phyloP scores from a whole-genome alignment of 1,140 invertebrate species.

The Drosophila ambigua region DNA sequence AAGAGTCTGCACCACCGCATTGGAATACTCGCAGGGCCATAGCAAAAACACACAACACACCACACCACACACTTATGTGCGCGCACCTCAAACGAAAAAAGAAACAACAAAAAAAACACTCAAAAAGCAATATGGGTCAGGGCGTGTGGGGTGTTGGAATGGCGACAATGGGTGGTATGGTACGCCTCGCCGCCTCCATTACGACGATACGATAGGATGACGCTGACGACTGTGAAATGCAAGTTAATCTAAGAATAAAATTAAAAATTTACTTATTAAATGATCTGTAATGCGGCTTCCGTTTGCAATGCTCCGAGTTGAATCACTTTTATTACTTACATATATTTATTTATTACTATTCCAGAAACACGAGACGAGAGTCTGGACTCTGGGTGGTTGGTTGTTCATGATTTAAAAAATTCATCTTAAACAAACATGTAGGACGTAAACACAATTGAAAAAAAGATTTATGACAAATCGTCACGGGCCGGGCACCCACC shows the following conservation, averaged over 20 bases:
- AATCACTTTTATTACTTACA: constrained; percentile 12
- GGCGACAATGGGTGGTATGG: constrained; percentile 12
- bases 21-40: constrained; percentile 21
- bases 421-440: no score
- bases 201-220: constrained; percentile 3
- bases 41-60: constrained; percentile 9
- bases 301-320: constrained; percentile 33
- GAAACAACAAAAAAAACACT: constrained; percentile 2
- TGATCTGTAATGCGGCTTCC: constrained; percentile 30
- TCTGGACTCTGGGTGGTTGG: no score
- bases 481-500: no score
- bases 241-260: constrained; percentile 58
- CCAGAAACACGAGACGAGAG: no score
- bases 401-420: no score
- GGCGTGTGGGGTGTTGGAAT: constrained; percentile 13
- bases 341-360: no score
- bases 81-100: not conserved
- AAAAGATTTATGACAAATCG: no score
- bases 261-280: constrained; percentile 62
- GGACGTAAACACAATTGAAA: no score
- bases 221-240: constrained; percentile 52
- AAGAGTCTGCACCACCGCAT: constrained; percentile 41
- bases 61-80: constrained; percentile 8
- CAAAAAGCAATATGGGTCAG: constrained; percentile 59
- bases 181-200: not conserved